Conservation (phyloP, 64 coral and sea anemone species). For the Dendrophyllia cribrosa region DNA sequence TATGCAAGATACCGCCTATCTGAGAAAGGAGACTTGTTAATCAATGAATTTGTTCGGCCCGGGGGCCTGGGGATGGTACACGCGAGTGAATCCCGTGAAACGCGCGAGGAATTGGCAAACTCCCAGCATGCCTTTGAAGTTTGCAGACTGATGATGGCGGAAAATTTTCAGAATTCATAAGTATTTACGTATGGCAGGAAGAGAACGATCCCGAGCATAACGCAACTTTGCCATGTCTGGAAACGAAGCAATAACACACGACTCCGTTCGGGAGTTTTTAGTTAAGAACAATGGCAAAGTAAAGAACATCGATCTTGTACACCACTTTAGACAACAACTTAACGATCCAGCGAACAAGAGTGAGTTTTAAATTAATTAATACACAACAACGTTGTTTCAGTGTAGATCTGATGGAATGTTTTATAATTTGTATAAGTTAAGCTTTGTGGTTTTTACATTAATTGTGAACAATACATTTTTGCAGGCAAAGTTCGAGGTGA, state of each 20-base stretch:
- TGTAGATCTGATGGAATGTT: too few species aligned
- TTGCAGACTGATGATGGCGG: neutral
- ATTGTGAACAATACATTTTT: neutral
- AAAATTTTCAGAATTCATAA: neutral
- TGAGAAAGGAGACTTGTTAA: too few species aligned
- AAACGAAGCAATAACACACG: conserved; percentile 76
- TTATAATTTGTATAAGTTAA: neutral
- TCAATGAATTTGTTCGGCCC: too few species aligned
- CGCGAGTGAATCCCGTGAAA: neutral
- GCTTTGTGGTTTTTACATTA: neutral
- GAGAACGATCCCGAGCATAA: neutral
- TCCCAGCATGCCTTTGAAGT: conserved; percentile 19
- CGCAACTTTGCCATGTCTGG: conserved; percentile 54
- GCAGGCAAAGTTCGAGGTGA: conserved; percentile 87
- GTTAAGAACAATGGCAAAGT: conserved; percentile 88
- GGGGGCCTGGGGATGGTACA: too few species aligned
- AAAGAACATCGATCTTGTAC: conserved; percentile 85
- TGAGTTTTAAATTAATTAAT: conserved; percentile 13
- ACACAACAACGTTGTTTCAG: too few species aligned
- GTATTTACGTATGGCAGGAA: neutral
- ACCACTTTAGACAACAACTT: conserved; percentile 88
- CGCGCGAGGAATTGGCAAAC: neutral
- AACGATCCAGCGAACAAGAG: conserved; percentile 95
- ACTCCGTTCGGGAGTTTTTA: conserved; percentile 86
- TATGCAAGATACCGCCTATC: too few species aligned